These are phyloP conservation scores for Eidolon dupreanum DNA, from an alignment of 2,797 vertebrate species.

Conservation along the genomic window DNA sequence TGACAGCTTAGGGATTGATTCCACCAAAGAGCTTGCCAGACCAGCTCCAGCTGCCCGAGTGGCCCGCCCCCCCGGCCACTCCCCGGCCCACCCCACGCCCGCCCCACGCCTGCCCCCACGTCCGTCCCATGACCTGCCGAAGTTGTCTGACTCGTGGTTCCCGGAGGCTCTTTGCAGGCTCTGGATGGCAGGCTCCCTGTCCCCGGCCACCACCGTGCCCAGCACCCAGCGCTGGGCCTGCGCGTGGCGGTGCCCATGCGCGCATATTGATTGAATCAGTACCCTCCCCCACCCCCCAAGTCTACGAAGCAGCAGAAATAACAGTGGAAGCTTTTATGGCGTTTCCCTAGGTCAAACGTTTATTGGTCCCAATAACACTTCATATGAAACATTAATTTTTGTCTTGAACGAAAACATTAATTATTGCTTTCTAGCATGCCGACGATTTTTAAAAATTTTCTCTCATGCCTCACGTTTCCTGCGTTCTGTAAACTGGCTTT, in stretches of 20 bases:
- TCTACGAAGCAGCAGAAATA: neutral
- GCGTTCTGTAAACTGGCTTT: neutral
- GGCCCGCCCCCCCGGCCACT: too few species aligned
- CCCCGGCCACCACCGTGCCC: neutral
- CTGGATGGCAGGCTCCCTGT: rapidly evolving
- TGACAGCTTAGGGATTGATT: neutral
- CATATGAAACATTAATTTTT: neutral
- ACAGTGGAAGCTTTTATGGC: neutral
- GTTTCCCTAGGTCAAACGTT: neutral
- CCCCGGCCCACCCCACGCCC: too few species aligned
- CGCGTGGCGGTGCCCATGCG: neutral
- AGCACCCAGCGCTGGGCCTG: neutral
- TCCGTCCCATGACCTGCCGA: rapidly evolving
- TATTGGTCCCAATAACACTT: neutral
- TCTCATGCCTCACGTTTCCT: neutral
- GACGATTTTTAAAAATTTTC: neutral
- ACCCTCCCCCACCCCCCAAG: neutral
- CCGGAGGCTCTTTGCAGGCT: neutral
- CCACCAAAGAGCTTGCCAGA: neutral
- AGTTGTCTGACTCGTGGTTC: neutral
- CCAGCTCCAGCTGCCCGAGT: neutral
- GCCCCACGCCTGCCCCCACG: too few species aligned
- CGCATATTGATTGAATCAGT: neutral
- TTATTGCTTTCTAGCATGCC: neutral
- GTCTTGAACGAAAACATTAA: neutral